Evolutionary conservation across 2,113 vertebrate species (phyloP).

Genomic region (Gasterosteus nipponicus): DNA sequence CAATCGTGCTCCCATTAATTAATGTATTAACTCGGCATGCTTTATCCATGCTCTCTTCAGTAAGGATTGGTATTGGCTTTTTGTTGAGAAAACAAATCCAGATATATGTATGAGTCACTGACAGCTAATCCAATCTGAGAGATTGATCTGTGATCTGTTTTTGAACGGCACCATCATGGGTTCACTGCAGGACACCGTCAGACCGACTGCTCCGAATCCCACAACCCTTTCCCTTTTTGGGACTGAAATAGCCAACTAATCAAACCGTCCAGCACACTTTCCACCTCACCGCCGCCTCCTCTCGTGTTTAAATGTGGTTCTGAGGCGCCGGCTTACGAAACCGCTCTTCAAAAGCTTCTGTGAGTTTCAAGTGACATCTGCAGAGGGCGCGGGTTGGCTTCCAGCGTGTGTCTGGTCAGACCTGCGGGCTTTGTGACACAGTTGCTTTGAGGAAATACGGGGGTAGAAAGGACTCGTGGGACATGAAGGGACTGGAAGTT

Average conservation of each 20-base stretch:
- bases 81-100: background rate
- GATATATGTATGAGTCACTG: background rate
- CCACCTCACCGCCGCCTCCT: background rate
- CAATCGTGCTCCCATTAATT: background rate
- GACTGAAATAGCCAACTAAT: background rate
- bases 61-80: background rate
- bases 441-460: background rate
- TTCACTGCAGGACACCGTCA: conserved; percentile 1
- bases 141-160: background rate
- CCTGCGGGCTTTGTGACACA: conserved; percentile 19
- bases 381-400: conserved; percentile 37
- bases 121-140: too few relatives aligned
- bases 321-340: conserved; percentile 9
- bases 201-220: background rate
- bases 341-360: conserved; percentile 48
- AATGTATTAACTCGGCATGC: background rate
- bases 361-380: conserved; percentile 45
- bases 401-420: conserved; percentile 2
- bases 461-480: background rate
- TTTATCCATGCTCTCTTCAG: background rate
- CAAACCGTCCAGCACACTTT: background rate
- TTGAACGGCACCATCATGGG: background rate
- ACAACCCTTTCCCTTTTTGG: background rate
- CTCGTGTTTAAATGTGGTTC: background rate
- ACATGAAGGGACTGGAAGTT: background rate